These are phyloP conservation scores for Rhynchomys soricoides DNA, from an alignment of 2,113 vertebrate genomes.

Conservation along the genomic window DNA sequence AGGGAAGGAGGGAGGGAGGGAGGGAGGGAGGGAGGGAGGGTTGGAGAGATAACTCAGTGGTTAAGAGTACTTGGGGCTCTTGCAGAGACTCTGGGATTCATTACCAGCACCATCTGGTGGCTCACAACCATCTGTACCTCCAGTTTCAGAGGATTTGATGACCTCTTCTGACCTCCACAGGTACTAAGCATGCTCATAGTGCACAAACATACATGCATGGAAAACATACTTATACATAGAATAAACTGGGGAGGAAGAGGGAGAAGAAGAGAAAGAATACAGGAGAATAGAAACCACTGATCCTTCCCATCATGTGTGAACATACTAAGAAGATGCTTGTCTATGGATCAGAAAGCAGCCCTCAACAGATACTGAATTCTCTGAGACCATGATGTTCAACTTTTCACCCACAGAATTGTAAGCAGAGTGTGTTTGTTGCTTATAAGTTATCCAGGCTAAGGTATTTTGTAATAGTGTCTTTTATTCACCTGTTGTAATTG, in stretches of 20 bases:
- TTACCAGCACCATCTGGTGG: no score
- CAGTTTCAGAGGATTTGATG: not conserved
- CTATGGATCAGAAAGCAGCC: not conserved
- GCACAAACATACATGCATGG: not conserved
- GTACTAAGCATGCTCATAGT: not conserved
- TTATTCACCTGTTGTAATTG: no score
- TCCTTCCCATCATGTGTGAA: not conserved
- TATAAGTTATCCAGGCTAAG: not conserved
- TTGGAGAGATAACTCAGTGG: not conserved
- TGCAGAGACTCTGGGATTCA: not conserved
- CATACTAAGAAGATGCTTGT: not conserved
- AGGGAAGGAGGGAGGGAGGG: not conserved
- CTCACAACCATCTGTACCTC: no score
- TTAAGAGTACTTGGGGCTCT: not conserved
- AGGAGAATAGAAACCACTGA: not conserved
- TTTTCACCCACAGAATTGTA: not conserved
- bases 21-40: not conserved
- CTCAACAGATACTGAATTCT: not conserved
- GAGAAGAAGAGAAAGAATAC: not conserved
- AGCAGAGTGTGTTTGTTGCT: not conserved
- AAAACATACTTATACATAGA: not conserved
- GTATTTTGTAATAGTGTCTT: not conserved
- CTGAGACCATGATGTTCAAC: not conserved
- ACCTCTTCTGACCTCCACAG: not conserved
- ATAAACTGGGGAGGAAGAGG: not conserved